phyloP scores from a whole-genome alignment of 2,797 vertebrate genomes.

The Clarias laeviceps region DNA sequence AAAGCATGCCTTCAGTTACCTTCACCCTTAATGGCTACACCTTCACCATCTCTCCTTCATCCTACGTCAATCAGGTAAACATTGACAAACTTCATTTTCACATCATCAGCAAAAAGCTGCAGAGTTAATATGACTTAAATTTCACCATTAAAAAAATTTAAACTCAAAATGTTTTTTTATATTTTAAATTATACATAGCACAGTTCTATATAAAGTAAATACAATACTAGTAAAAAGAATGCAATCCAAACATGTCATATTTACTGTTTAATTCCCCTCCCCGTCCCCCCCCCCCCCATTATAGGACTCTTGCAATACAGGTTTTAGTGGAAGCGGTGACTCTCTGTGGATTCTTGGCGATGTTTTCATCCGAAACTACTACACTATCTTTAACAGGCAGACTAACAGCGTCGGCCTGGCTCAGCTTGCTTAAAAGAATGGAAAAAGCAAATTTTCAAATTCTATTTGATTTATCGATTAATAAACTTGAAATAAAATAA shows the following conservation, averaged over 20 bases:
- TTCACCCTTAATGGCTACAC: conserved; percentile 63
- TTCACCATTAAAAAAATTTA: not conserved
- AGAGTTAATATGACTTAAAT: too few relatives aligned
- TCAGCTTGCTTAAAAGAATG: conserved; percentile 2
- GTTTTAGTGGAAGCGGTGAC: conserved; percentile 56
- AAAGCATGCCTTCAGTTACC: conserved; percentile 64
- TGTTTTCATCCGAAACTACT: conserved; percentile 73
- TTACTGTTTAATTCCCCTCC: not conserved
- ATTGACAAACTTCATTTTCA: not conserved
- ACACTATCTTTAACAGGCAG: conserved; percentile 59
- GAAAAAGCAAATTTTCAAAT: not conserved
- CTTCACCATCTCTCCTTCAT: conserved; percentile 64
- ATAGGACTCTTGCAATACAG: conserved; percentile 60
- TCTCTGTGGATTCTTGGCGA: conserved; percentile 72
- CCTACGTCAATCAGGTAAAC: conserved; percentile 64
- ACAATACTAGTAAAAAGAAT: not conserved
- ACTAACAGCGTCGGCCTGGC: conserved; percentile 58
- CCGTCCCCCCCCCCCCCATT: not conserved
- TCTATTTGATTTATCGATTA: not conserved
- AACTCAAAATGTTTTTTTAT: not conserved
- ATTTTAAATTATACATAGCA: not conserved
- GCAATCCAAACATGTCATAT: not conserved
- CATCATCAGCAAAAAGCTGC: not conserved
- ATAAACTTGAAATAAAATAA: not conserved
- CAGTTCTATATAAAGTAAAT: not conserved